Evolutionary conservation across 2,888 invertebrate genomes (phyloP), one percentile per base, ranked within the genome.

Genomic region (Itoplectis maculator): DNA sequence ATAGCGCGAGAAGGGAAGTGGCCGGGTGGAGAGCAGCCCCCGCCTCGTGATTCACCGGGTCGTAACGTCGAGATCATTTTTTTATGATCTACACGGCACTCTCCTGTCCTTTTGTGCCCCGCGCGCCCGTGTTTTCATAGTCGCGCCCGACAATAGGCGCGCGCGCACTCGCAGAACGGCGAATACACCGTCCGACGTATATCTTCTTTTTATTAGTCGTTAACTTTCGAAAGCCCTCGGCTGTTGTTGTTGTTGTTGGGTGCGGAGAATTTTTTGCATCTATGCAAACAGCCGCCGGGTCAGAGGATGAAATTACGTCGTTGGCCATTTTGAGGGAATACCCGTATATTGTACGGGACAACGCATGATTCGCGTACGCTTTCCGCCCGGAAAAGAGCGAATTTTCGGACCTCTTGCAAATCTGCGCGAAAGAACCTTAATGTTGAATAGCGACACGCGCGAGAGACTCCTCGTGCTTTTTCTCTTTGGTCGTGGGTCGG

Each of bases 141-240:
- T n/a, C n/a, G 49, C 18, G 18, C 1, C 35, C 49, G 68, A 11
- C 1, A 20, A 35, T 20, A 20, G n/a, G 0, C 13, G 0, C 13
- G 37, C 9, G 51, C 37, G 37, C 51, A 40, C 40, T 11, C 13
- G 37, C 7, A 49, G 49, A 18, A 5, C 5, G 29, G 29, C 5
- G 29, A 5, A 29, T 29, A 29, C 3, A 29, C 29, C 2, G 20
- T 8, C 9, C 51, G 18, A 20, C 37, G 13, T 49, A 49, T 40
- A 68, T 20, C 37, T 51, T 69, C 23, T 9, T 54, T 69, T 40
- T 54, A 54, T 20, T 49, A 51, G 65, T 65, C 42, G 20, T 65
- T 65, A 45, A 65, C 6, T 20, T 42, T 45, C 23, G 45, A 11
- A 5, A 42, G 20, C 9, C 8, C 40, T 40, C 13, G 42, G 6